Evolutionary conservation across 2,113 vertebrate genomes (phyloP).

Genomic region (Sphaerodactylus townsendi): DNA sequence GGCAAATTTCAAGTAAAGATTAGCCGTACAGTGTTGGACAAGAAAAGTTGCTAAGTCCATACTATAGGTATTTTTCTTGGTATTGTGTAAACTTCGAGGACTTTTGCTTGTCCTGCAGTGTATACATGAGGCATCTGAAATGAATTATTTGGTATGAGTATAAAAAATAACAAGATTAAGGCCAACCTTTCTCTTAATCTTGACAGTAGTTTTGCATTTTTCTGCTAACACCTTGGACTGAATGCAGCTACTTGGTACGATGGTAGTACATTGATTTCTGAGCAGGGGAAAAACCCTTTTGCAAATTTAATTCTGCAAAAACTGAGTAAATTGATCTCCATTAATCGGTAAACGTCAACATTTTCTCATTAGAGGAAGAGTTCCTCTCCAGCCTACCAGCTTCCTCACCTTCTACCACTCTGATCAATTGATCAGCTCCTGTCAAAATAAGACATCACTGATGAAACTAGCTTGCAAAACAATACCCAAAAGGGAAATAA

Average conservation of each 20-base stretch:
- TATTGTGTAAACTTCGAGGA: neutral
- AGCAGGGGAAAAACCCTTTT: neutral
- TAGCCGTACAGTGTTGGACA: neutral
- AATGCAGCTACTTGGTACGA: neutral
- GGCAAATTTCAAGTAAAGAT: neutral
- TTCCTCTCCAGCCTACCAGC: neutral
- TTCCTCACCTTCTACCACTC: neutral
- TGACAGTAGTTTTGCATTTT: conserved; percentile 33
- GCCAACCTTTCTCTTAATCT: neutral
- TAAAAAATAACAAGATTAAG: neutral
- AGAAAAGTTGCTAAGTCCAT: neutral
- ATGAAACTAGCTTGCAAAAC: conserved; percentile 15
- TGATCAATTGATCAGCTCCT: neutral
- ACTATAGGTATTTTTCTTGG: neutral
- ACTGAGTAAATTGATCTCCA: conserved; percentile 15
- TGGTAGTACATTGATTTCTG: conserved; percentile 31
- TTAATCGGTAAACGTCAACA: neutral
- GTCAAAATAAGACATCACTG: neutral
- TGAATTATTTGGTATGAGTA: neutral
- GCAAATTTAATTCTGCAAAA: conserved; percentile 39
- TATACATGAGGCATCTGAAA: neutral
- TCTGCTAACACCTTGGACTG: conserved; percentile 7
- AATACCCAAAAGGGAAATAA: conserved; percentile 32
- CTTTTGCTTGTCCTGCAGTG: neutral
- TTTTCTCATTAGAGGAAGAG: conserved; percentile 11